These are phyloP conservation scores for Sciurus niger DNA, from an alignment of 2,113 vertebrate genomes.

Conservation along the genomic window DNA sequence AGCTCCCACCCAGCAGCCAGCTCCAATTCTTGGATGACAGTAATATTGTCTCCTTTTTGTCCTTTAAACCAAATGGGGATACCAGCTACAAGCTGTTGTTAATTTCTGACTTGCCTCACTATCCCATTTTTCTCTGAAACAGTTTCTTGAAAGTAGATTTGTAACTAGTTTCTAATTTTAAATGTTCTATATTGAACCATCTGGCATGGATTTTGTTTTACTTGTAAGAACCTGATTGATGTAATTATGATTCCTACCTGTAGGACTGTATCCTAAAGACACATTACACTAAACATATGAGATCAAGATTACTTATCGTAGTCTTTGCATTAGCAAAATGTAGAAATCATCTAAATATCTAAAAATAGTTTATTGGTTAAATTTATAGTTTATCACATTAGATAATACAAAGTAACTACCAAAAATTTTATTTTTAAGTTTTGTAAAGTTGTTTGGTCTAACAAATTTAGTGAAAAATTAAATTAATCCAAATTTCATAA, in stretches of 20 bases:
- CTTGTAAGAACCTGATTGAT: neutral
- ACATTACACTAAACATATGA: neutral
- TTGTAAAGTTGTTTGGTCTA: neutral
- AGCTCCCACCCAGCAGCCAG: neutral
- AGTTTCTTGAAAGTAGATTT: neutral
- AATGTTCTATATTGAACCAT: neutral
- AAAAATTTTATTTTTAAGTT: neutral
- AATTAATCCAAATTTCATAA: neutral
- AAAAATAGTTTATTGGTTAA: neutral
- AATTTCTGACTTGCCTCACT: neutral
- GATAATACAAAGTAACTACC: neutral
- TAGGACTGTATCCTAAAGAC: neutral
- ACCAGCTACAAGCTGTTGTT: neutral
- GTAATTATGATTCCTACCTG: neutral
- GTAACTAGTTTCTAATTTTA: conserved; percentile 16
- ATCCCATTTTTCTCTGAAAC: neutral
- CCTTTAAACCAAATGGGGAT: neutral
- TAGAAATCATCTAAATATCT: neutral
- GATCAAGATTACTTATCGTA: neutral
- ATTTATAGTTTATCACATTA: neutral
- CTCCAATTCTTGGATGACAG: neutral
- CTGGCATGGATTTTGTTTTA: neutral
- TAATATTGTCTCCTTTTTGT: neutral
- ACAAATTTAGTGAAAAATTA: neutral
- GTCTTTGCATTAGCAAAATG: neutral